Base-by-base conservation (phyloP, 2,797 vertebrate species). In the Enteromius mattozi region DNA sequence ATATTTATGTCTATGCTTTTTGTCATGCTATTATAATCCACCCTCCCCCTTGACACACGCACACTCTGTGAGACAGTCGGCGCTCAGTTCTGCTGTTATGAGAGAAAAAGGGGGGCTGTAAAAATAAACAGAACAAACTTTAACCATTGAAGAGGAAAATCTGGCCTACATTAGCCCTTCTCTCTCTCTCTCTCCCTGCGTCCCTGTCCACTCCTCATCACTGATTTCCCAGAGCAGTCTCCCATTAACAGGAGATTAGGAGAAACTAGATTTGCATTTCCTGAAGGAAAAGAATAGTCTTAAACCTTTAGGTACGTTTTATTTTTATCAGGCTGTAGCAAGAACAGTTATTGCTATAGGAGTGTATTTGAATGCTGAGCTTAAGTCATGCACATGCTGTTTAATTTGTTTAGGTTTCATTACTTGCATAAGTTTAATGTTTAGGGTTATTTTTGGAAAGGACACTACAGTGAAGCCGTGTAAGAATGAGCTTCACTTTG, bases 131-230 rank as follows among this genome's bases (percentile, higher is more conserved):
- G 54, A 77, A 72, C 76, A 79, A 78, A 91, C 30, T 93, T 91
- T 88, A 92, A 89, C 86, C 88, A 89, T 78, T 91, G 90, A 91
- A 92, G 92, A 88, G 90, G 91, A 89, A 92, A 92, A 90, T 86
- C 87, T 92, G 92, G 92, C 93, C 94, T 87, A 92, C 82, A 94
- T 94, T 82, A 19, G 84, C 76, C 51, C 27, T 71, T 80, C 61
- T 88, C 63, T 65, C 47, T 77, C 35, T 56, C 79, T 88, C 21
- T 81, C 63, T 71, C 72, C 66, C 30, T 56, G 12, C 24, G 24
- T 90, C 42, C 30, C 81, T 71, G 87, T 89, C 89, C 87, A 86
- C 80, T 89, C 87, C 86, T 91, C 88, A 40, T 81, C 37, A 59
- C 33, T 59, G 45, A 78, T 84, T 84, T 84, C 82, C 81, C 72